Evolutionary conservation across 2,797 vertebrate species (phyloP), one percentile per base, ranked within the genome.

Genomic region (Hoplostethus atlanticus): DNA sequence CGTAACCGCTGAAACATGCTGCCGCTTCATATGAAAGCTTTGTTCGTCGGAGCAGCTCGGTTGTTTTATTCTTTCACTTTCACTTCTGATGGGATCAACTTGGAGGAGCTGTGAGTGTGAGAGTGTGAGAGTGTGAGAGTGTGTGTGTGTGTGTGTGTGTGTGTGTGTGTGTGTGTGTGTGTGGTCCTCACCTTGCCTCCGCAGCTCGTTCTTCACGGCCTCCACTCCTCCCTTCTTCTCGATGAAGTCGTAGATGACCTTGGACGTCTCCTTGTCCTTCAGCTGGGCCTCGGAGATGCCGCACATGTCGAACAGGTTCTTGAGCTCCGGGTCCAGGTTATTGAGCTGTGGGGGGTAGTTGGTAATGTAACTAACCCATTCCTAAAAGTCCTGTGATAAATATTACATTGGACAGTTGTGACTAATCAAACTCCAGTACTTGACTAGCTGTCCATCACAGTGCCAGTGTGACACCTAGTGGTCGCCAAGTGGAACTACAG

Each of bases 241-340:
- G 81, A 99, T 99, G 92, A 99, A 98, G 94, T 99, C 98, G 82
- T 99, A 99, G 91, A 99, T 99, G 90, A 96, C 97, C 94, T 97
- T 99, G 57, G 98, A 99, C 10, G 98, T 99, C 95, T 99, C 96
- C 83, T 96, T 94, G 95, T 99, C 98, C 93, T 99, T 99, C 65
- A 99, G 95, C 17, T 99, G 97, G 65, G 97, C 97, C 88, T 99
- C 98, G 1, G 97, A 98, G 93, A 99, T 99, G 73, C 98, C 97
- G 77, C 97, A 99, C 92, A 98, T 68, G 94, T 99, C 97, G 68
- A 99, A 99, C 57, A 99, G 94, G 87, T 98, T 97, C 94, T 99
- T 99, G 85, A 99, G 90, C 83, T 98, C 98, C 0, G 98, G 97
- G 87, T 99, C 98, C 92, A 99, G 92, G 91, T 99, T 99, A 92